These are phyloP conservation scores for Diaperis boleti DNA, from an alignment of 2,888 invertebrate genomes.

Conservation along the genomic window DNA sequence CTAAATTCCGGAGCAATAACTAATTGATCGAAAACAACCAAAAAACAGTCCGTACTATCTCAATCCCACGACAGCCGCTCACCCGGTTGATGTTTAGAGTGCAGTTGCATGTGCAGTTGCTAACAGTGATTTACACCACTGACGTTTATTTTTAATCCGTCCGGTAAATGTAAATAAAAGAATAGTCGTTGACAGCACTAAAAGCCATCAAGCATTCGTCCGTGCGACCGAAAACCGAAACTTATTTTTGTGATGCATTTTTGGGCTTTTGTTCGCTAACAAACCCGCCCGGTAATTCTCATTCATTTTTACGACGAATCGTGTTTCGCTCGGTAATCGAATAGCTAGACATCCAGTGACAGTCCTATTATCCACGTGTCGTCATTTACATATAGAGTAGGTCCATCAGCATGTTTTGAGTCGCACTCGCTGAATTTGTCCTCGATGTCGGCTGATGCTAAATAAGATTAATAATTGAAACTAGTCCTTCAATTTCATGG, in stretches of 20 bases:
- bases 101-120: no score
- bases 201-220: no score
- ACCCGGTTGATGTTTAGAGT: no score
- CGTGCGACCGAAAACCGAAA: no score
- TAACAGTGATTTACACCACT: no score
- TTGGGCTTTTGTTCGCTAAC: background rate
- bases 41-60: no score
- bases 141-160: no score
- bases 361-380: conserved; percentile 33
- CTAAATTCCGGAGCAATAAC: no score
- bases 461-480: conserved; percentile 31
- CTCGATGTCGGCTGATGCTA: conserved; percentile 13
- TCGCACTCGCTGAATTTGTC: conserved; percentile 19
- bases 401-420: conserved; percentile 31
- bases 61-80: no score
- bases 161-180: no score
- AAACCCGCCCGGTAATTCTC: conserved; percentile 15
- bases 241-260: background rate
- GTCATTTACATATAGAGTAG: conserved; percentile 36
- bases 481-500: conserved; percentile 8
- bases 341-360: conserved; percentile 31
- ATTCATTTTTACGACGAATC: conserved; percentile 31
- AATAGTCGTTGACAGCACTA: no score
- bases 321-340: conserved; percentile 27
- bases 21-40: no score